Conservation (phyloP, 2,888 invertebrate species). For the Automeris io region DNA sequence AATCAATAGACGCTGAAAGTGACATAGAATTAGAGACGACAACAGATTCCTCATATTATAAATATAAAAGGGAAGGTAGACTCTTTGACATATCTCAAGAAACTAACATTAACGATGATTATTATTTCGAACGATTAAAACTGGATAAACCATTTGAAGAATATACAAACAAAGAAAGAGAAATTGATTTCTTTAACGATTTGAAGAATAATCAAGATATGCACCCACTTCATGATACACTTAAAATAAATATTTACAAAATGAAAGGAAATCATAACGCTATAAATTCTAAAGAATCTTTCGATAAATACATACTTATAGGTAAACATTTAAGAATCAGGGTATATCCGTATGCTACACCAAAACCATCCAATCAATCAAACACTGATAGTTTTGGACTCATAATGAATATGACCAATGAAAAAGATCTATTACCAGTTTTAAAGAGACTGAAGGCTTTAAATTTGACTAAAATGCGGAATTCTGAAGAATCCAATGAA, state of each 20-base stretch:
- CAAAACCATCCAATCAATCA: neutral
- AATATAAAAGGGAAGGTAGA: neutral
- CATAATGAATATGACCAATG: conserved; percentile 14
- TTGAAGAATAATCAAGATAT: neutral
- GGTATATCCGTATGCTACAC: neutral
- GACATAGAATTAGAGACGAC: neutral
- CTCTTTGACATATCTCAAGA: conserved; percentile 2
- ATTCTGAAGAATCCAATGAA: conserved; percentile 2
- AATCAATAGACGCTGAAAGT: neutral
- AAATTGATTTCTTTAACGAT: conserved; percentile 5
- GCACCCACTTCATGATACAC: neutral
- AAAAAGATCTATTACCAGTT: conserved; percentile 13
- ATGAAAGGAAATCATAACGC: neutral
- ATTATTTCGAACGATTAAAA: conserved; percentile 26
- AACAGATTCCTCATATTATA: neutral
- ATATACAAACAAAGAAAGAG: neutral
- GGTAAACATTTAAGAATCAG: neutral
- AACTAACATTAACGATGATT: conserved; percentile 23
- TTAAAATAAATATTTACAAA: neutral
- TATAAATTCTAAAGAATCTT: neutral
- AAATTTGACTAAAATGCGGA: conserved; percentile 9
- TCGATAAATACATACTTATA: neutral
- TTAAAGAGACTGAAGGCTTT: conserved; percentile 16
- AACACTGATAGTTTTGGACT: conserved; percentile 12
- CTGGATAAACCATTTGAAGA: neutral